These are phyloP conservation scores for Rhopalosiphum padi DNA, from an alignment of 1,140 invertebrate genomes.

Conservation along the genomic window DNA sequence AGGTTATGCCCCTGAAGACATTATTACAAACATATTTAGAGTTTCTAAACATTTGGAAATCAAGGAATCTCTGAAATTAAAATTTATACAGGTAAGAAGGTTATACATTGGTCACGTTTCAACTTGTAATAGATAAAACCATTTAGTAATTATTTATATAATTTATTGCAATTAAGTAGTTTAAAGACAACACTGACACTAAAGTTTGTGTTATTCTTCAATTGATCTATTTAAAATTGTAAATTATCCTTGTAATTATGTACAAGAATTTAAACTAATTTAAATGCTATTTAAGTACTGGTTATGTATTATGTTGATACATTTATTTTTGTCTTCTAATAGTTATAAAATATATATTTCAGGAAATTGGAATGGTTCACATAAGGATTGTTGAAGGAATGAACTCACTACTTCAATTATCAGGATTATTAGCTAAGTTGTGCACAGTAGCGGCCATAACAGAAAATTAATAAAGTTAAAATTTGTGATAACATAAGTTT, in stretches of 20 bases:
- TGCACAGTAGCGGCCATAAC: constrained; percentile 65
- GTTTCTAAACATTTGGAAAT: constrained; percentile 88
- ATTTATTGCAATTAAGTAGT: neutral
- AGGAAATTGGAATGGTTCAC: constrained; percentile 93
- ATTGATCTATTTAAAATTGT: neutral
- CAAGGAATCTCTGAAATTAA: constrained; percentile 82
- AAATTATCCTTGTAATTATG: neutral
- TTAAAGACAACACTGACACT: neutral
- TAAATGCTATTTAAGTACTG: neutral
- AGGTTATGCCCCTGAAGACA: constrained; percentile 96
- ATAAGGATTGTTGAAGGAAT: constrained; percentile 90
- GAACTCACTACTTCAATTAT: constrained; percentile 86
- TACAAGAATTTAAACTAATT: neutral
- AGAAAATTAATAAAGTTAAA: constrained; percentile 10
- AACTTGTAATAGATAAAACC: neutral
- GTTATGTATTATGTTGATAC: neutral
- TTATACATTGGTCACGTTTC: constrained; percentile 70
- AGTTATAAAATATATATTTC: neutral
- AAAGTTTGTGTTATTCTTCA: neutral
- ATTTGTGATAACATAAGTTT: neutral
- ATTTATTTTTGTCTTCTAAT: neutral
- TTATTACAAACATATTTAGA: constrained; percentile 93
- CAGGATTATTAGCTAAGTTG: constrained; percentile 83
- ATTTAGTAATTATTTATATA: neutral
- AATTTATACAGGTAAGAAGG: constrained; percentile 83